phyloP scores from a whole-genome alignment of 2,888 invertebrate genomes.

The Drosophila anceps region DNA sequence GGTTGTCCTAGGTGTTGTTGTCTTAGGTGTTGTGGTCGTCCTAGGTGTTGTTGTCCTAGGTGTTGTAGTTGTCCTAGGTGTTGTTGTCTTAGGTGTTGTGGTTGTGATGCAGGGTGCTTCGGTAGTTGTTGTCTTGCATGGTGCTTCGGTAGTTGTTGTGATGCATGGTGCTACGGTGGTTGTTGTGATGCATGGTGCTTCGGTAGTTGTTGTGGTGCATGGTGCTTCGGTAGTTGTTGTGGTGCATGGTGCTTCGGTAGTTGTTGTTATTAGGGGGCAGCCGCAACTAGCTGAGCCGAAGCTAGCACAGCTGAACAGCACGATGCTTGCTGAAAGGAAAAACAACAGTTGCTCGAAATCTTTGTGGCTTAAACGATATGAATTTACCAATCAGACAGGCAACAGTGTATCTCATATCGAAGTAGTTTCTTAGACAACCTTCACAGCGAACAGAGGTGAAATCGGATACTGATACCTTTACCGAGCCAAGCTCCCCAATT shows the following conservation, averaged over 20 bases:
- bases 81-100: neutral
- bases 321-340: constrained; percentile 12
- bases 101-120: too few relatives aligned
- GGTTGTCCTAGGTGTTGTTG: neutral
- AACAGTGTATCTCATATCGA: constrained; percentile 24
- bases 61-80: neutral
- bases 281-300: neutral
- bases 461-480: constrained; percentile 10
- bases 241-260: neutral
- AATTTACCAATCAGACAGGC: constrained; percentile 30
- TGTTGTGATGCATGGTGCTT: too few relatives aligned
- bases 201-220: neutral
- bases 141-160: too few relatives aligned
- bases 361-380: neutral
- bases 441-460: constrained; percentile 11
- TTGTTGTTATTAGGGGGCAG: neutral
- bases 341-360: neutral
- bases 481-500: neutral
- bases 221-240: neutral
- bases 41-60: neutral
- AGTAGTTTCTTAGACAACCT: neutral
- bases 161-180: too few relatives aligned
- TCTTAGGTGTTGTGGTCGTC: accelerated
- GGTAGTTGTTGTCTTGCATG: too few relatives aligned
- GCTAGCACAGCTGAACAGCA: constrained; percentile 5